A percentile compares a stretch with the other conserved stretches of the same genome.
Evolutionary conservation across 2,113 vertebrate species (phyloP).

Genomic region (Scolopax mira): DNA sequence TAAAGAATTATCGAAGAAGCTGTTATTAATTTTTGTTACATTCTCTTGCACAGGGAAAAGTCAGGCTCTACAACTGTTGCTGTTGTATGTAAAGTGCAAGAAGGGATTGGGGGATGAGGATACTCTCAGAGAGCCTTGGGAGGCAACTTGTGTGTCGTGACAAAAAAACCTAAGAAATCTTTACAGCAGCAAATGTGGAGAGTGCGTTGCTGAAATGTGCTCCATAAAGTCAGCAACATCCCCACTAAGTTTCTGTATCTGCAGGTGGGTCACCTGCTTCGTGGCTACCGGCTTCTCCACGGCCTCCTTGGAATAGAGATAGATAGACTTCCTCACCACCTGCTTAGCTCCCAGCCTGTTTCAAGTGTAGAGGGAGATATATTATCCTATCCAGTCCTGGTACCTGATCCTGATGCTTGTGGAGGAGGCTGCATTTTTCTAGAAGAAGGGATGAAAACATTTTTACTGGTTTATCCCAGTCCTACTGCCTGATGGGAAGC

Average conservation of each 20-base stretch:
- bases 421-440: not conserved
- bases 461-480: not conserved
- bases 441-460: not conserved
- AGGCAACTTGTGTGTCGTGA: not conserved
- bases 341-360: not conserved
- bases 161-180: not conserved
- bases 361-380: not conserved
- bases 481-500: not conserved
- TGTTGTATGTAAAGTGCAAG: not conserved
- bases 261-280: not conserved
- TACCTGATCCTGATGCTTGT: not conserved
- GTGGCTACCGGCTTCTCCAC: not conserved
- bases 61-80: not conserved
- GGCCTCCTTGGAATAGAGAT: too few relatives aligned
- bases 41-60: not conserved
- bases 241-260: not conserved
- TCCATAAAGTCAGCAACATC: not conserved
- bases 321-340: not conserved
- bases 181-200: not conserved
- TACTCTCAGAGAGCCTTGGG: not conserved
- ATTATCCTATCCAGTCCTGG: not conserved
- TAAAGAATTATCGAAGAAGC: not conserved
- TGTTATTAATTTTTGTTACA: not conserved
- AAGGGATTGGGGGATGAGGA: fast-evolving
- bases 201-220: not conserved